Base-by-base conservation (phyloP, 2,113 vertebrate genomes). In the Crotalus helleri region DNA sequence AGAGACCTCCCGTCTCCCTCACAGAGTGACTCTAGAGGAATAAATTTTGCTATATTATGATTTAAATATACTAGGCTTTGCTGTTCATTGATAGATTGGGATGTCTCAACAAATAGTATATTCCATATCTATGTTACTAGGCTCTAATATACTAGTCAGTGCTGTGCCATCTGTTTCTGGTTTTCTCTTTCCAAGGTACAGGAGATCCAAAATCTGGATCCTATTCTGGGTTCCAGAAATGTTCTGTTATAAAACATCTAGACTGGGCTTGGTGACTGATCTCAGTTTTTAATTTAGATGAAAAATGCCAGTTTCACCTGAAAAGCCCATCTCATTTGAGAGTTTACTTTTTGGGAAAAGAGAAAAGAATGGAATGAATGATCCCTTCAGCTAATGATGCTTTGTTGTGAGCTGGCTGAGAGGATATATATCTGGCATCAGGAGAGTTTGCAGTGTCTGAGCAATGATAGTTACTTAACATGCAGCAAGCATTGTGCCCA, bases 401-500 rank as follows among this genome's bases (percentile, higher is more conserved):
- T 39, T 90, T 91, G 23, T 58, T 49, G 26, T 44, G 49, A 59
- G 58, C 49, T 87, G 55, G 33, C 85, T 93, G 15, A 74, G 90
- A 59, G 55, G 59, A 23, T 74, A 69, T 39, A 55, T 74, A 51
- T 61, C 85, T 93, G 49, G 85, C 85, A 87, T 39, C 23, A 29
- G 59, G 92, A 92, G 57, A 85, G 90, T 92, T 26, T 69, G 92
- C 94, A 90, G 95, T 93, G 55, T 93, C 96, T 29, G 92, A 96
- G 96, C 95, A 91, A 95, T 93, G 88, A 95, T 9, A 6, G 59
- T 95, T 97, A 85, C 95, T 98, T 97, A 97, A 90, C 97, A 98
- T 97, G 97, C 98, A 96, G 96, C 87, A 92, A 96, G 97, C 93
- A 97, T 96, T 94, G 97, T 88, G 95, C 97, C 92, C 21, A 59